phyloP scores from a whole-genome alignment of 2,888 invertebrate genomes.

The Conus canariensis region DNA sequence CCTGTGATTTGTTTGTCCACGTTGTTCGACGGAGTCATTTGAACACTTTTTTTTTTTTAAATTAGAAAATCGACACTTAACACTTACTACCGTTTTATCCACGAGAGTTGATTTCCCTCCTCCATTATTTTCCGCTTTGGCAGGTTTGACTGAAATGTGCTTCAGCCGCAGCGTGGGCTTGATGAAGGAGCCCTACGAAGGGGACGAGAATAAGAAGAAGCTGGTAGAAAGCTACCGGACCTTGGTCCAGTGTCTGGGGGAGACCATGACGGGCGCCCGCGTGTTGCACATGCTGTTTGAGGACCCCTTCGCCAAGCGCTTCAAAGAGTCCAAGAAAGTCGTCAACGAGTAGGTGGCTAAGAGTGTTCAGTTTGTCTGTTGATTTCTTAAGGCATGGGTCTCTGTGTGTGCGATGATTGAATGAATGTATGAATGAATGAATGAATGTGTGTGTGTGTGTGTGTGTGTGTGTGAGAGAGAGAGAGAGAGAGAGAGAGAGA shows the following conservation, averaged over 20 bases:
- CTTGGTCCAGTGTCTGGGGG: background rate
- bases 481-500: too few species aligned
- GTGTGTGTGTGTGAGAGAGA: too few species aligned
- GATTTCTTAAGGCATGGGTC: too few species aligned
- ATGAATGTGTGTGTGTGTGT: background rate
- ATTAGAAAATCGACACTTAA: too few species aligned
- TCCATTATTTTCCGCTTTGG: too few species aligned
- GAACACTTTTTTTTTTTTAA: too few species aligned
- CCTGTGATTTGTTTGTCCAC: too few species aligned
- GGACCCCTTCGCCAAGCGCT: constrained; percentile 25
- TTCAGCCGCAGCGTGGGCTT: background rate
- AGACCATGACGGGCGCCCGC: constrained; percentile 13
- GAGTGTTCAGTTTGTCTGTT: background rate
- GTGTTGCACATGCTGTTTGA: constrained; percentile 10
- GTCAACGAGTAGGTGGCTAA: background rate
- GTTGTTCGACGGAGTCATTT: too few species aligned
- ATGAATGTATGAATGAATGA: too few species aligned
- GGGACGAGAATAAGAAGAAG: background rate
- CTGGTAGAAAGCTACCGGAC: constrained; percentile 11
- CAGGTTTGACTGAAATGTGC: constrained; percentile 9
- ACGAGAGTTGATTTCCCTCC: too few species aligned
- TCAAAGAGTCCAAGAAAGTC: background rate
- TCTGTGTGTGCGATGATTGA: background rate
- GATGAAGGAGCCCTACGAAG: background rate
- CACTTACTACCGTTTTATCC: too few species aligned